Conservation (phyloP, 2,888 invertebrate genomes). For the Parascotia fuliginaria region DNA sequence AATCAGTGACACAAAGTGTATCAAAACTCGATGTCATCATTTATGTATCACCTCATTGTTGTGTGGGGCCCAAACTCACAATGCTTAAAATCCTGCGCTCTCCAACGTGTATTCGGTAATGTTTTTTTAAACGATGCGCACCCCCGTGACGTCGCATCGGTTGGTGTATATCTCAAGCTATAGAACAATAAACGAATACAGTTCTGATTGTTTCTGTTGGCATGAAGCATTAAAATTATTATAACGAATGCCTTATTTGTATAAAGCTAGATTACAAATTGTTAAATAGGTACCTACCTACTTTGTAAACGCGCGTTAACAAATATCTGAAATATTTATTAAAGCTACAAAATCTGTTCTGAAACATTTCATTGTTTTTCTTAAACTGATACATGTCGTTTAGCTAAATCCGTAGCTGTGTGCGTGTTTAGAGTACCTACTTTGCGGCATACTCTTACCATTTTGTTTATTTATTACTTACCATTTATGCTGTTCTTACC, state of each 20-base stretch:
- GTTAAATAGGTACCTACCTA: no score
- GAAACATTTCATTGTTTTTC: slow-evolving; percentile 23
- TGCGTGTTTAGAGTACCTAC: slow-evolving; percentile 10
- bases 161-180: background rate
- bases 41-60: no score
- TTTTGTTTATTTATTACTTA: slow-evolving; percentile 13
- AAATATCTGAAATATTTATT: slow-evolving; percentile 29
- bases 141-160: no score
- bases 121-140: no score
- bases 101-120: no score
- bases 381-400: slow-evolving; percentile 21
- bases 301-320: slow-evolving; percentile 10
- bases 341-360: slow-evolving; percentile 22
- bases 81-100: no score
- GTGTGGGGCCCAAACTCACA: no score
- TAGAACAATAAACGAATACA: slow-evolving; percentile 5
- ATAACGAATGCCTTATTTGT: slow-evolving; percentile 26
- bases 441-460: slow-evolving; percentile 3
- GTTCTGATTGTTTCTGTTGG: slow-evolving; percentile 7
- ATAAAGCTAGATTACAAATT: slow-evolving; percentile 27
- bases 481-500: slow-evolving; percentile 7
- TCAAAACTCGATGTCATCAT: no score
- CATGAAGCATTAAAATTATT: slow-evolving; percentile 25
- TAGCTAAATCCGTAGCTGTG: slow-evolving; percentile 10
- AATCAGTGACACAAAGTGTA: no score